Evolutionary conservation across 2,113 vertebrate genomes (phyloP).

Genomic region (Callionymus lyra): DNA sequence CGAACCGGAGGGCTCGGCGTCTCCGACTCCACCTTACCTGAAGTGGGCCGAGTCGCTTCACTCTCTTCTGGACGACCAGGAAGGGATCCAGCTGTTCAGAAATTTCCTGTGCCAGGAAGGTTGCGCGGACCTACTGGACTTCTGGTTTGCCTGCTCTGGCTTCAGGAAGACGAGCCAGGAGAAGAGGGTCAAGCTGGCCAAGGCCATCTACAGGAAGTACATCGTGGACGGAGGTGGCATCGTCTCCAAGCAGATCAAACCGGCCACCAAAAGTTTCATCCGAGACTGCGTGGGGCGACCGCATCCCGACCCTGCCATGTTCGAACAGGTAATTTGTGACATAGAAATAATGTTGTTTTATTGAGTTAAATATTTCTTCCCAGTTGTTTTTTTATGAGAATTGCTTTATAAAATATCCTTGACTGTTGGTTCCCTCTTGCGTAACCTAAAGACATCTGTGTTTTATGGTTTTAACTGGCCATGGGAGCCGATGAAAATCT

Average conservation of each 20-base stretch:
- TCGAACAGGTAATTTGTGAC: conserved; percentile 65
- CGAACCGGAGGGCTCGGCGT: conserved; percentile 90
- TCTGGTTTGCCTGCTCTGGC: conserved; percentile 96
- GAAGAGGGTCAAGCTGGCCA: conserved; percentile 85
- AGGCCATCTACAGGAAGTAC: conserved; percentile 94
- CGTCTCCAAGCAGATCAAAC: conserved; percentile 85
- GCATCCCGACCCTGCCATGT: conserved; percentile 86
- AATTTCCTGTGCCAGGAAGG: conserved; percentile 86
- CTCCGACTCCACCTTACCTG: conserved; percentile 83
- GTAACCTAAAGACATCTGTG: no score
- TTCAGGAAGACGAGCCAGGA: conserved; percentile 85
- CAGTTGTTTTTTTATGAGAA: no score
- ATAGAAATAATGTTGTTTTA: no score
- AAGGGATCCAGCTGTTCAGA: conserved; percentile 88
- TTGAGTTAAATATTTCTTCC: no score
- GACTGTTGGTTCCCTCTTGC: no score
- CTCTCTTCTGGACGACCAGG: conserved; percentile 88
- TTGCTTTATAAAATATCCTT: no score
- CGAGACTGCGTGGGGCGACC: conserved; percentile 81
- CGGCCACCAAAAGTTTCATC: conserved; percentile 88
- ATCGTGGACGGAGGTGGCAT: conserved; percentile 81
- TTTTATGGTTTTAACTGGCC: no score
- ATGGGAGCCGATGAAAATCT: no score
- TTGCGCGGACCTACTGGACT: conserved; percentile 86
- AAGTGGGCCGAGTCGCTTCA: conserved; percentile 93